These are phyloP conservation scores for Myripristis murdjan DNA, from an alignment of 2,797 vertebrate species.

Conservation along the genomic window DNA sequence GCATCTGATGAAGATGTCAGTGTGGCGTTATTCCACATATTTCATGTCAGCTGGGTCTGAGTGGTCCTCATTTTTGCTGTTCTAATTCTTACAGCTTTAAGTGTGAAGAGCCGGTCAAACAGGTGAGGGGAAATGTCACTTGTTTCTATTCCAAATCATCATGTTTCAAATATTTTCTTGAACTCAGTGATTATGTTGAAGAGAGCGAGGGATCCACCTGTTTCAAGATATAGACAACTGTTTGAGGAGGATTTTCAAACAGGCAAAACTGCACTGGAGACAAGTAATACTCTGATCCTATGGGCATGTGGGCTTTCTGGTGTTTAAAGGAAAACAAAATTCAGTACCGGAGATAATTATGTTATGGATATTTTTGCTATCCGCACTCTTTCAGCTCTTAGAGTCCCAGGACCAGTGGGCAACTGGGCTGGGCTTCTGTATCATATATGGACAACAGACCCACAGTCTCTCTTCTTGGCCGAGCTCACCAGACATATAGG, in stretches of 20 bases:
- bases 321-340: slow-evolving; percentile 41
- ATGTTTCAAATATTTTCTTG: slow-evolving; percentile 70
- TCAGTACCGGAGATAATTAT: slow-evolving; percentile 42
- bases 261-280: slow-evolving; percentile 72
- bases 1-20: no score
- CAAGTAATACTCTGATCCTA: slow-evolving; percentile 74
- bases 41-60: no score
- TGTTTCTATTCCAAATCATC: slow-evolving; percentile 80
- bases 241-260: slow-evolving; percentile 70
- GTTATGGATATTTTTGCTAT: slow-evolving; percentile 11
- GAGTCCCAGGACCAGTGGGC: slow-evolving; percentile 24
- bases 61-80: no score
- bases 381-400: slow-evolving; percentile 9
- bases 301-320: slow-evolving; percentile 53
- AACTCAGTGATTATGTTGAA: slow-evolving; percentile 70
- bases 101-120: slow-evolving; percentile 52
- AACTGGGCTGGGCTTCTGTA: slow-evolving; percentile 41
- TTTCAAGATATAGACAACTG: slow-evolving; percentile 67
- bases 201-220: slow-evolving; percentile 65
- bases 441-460: slow-evolving; percentile 48
- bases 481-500: slow-evolving; percentile 56
- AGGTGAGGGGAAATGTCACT: slow-evolving; percentile 73
- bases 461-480: slow-evolving; percentile 34
- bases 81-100: no score
- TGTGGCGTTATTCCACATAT: no score